A percentile compares a stretch with the other conserved stretches of the same genome.
These are phyloP conservation scores for Drosophila ezoana DNA, from an alignment of 2,888 invertebrate genomes.

Conservation along the genomic window DNA sequence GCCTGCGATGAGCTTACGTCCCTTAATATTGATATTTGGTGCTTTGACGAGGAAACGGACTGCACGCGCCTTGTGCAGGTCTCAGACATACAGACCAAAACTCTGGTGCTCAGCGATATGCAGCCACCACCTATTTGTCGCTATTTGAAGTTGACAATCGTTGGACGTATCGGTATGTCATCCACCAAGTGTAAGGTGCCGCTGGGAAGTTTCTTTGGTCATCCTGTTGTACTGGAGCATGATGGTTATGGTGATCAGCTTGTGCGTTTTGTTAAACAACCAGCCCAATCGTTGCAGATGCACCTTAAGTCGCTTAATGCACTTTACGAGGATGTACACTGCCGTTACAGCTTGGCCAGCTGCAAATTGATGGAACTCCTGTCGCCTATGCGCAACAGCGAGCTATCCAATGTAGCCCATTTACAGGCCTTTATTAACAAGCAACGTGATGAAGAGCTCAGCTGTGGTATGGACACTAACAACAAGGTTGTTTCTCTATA, in stretches of 20 bases:
- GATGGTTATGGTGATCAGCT: slow-evolving; percentile 85
- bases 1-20: slow-evolving; percentile 93
- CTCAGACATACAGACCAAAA: slow-evolving; percentile 94
- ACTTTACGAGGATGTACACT: slow-evolving; percentile 92
- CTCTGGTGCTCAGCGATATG: slow-evolving; percentile 94
- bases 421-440: slow-evolving; percentile 93
- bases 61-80: slow-evolving; percentile 93
- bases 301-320: slow-evolving; percentile 89
- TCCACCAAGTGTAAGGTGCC: slow-evolving; percentile 95
- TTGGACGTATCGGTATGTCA: slow-evolving; percentile 96
- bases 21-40: slow-evolving; percentile 95
- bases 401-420: slow-evolving; percentile 92
- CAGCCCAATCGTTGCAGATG: slow-evolving; percentile 82
- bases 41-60: slow-evolving; percentile 93
- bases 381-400: slow-evolving; percentile 91
- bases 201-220: slow-evolving; percentile 96
- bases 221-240: slow-evolving; percentile 91
- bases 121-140: slow-evolving; percentile 96
- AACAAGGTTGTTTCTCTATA: slow-evolving; percentile 86
- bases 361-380: slow-evolving; percentile 93
- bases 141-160: slow-evolving; percentile 96
- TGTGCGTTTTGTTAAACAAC: slow-evolving; percentile 78
- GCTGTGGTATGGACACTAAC: slow-evolving; percentile 84
- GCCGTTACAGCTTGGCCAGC: slow-evolving; percentile 92
- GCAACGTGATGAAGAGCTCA: slow-evolving; percentile 87